Conservation (phyloP, 2,113 vertebrate species). For the Hemichromis elongatus region DNA sequence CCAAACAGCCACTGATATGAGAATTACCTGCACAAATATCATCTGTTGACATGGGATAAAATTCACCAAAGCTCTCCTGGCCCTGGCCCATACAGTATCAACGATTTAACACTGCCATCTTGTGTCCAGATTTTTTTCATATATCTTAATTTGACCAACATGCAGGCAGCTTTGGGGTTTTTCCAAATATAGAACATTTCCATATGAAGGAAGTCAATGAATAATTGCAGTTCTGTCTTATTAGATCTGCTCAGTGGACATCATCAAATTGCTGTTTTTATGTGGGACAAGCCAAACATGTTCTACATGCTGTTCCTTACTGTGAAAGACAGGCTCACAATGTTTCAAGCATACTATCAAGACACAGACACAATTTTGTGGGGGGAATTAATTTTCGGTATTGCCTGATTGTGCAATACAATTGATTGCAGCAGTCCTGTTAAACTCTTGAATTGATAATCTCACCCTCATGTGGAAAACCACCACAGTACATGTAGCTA, state of each 20-base stretch:
- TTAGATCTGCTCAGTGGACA: neutral
- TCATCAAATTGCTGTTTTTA: neutral
- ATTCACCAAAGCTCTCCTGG: constrained; percentile 1
- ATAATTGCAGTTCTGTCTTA: neutral
- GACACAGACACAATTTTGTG: neutral
- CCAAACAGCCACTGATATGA: constrained; percentile 16
- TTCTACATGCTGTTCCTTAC: neutral
- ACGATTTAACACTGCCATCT: constrained; percentile 59
- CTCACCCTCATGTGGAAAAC: neutral
- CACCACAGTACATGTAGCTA: neutral
- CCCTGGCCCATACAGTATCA: neutral
- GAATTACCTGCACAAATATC: constrained; percentile 36
- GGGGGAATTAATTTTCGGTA: neutral
- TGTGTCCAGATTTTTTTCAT: constrained; percentile 19
- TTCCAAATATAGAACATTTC: neutral
- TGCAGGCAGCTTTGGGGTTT: neutral
- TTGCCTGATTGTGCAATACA: neutral
- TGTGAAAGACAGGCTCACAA: neutral
- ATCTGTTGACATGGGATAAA: constrained; percentile 21
- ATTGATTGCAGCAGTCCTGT: neutral
- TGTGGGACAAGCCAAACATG: neutral
- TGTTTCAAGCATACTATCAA: neutral
- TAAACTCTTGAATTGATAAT: neutral
- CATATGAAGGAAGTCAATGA: neutral
- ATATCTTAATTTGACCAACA: neutral